A percentile compares a stretch with the other conserved stretches of the same genome.
Conservation (phyloP, 2,888 invertebrate genomes). For the Chloromyia formosa region DNA sequence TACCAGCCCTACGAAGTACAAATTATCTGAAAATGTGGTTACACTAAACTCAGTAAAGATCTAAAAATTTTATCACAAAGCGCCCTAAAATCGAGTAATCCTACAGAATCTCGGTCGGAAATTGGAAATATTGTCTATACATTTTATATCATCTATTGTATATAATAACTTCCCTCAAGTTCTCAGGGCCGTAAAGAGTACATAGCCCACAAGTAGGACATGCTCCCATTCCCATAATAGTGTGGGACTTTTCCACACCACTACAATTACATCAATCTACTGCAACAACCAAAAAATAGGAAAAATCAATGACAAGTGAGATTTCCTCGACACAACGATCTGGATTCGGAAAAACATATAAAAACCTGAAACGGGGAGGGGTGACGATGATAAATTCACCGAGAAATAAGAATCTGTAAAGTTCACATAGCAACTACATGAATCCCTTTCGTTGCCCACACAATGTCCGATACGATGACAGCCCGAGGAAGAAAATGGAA, state of each 20-base stretch:
- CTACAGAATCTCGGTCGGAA: no score
- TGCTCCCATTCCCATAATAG: no score
- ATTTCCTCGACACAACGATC: conserved; percentile 34
- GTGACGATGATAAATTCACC: background rate
- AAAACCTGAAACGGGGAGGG: conserved; percentile 11
- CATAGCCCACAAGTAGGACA: no score
- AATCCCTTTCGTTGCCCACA: background rate
- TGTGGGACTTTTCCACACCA: conserved; percentile 23
- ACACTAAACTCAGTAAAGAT: no score
- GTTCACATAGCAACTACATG: conserved; percentile 12
- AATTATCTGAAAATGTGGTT: no score
- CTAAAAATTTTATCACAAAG: no score
- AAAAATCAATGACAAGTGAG: conserved; percentile 44
- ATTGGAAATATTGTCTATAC: no score
- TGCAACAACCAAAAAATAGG: conserved; percentile 12
- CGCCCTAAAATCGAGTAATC: no score
- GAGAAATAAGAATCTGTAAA: conserved; percentile 15
- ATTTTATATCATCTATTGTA: no score
- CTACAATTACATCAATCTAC: conserved; percentile 45
- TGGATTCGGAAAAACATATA: conserved; percentile 1
- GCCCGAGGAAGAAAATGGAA: conserved; percentile 11
- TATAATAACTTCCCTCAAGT: no score
- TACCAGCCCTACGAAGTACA: no score
- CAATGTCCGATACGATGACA: conserved; percentile 12
- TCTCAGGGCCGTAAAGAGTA: no score